A percentile compares a stretch with the other conserved stretches of the same genome.
These are phyloP conservation scores for Parascotia fuliginaria DNA, from an alignment of 2,888 invertebrate genomes.

Conservation along the genomic window DNA sequence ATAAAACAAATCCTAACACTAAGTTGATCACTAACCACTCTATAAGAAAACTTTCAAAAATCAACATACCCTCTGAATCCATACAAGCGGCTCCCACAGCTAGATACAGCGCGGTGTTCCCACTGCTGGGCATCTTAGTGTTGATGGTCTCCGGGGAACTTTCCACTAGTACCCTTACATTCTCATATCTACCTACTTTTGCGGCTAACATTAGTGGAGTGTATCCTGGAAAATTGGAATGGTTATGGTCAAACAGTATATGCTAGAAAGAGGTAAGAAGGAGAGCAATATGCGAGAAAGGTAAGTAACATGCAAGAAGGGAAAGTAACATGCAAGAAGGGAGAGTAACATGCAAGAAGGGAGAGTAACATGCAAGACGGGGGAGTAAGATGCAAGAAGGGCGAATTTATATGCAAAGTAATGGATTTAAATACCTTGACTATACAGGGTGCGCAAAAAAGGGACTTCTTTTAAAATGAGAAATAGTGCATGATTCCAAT, in stretches of 20 bases:
- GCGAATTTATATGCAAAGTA: too few relatives aligned
- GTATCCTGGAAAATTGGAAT: conserved; percentile 75
- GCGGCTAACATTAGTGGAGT: conserved; percentile 80
- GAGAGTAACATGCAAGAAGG: not conserved
- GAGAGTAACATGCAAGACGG: too few relatives aligned
- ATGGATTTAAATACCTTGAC: too few relatives aligned
- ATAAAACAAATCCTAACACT: too few relatives aligned
- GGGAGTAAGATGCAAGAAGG: too few relatives aligned
- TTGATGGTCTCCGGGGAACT: conserved; percentile 61
- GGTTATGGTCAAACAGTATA: too few relatives aligned
- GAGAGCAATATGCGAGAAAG: not conserved
- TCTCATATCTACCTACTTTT: conserved; percentile 56
- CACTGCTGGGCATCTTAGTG: conserved; percentile 70
- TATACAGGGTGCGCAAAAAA: too few relatives aligned
- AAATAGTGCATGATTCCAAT: too few relatives aligned
- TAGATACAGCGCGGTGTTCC: conserved; percentile 79
- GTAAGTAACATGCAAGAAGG: not conserved
- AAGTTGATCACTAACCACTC: too few relatives aligned
- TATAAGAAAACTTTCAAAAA: too few relatives aligned
- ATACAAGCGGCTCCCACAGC: conserved; percentile 69
- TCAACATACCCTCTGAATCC: conserved; percentile 61
- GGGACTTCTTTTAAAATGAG: too few relatives aligned
- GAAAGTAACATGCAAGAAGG: not conserved
- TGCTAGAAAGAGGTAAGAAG: too few relatives aligned
- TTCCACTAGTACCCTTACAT: conserved; percentile 60